Evolutionary conservation across 2,888 invertebrate species (phyloP).

Genomic region (Caenorhabditis imperialis): DNA sequence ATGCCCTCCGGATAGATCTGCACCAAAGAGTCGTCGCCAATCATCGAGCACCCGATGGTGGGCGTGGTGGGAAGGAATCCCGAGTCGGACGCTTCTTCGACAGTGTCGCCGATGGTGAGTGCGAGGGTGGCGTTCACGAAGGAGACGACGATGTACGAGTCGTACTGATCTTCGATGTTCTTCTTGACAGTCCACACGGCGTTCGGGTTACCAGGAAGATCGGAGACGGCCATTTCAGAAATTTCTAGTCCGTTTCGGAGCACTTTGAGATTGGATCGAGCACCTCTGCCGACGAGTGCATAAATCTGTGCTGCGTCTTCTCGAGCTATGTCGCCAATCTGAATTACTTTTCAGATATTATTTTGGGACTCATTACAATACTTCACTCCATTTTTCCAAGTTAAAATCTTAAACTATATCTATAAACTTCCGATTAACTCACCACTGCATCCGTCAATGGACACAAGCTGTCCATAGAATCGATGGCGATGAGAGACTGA

Average conservation of each 20-base stretch:
- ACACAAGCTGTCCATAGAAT: conserved; percentile 80
- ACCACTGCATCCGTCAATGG: conserved; percentile 66
- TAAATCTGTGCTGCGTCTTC: conserved; percentile 99
- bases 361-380: too few relatives aligned
- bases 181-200: conserved; percentile 99
- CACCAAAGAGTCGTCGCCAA: conserved; percentile 96
- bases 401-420: not conserved
- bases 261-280: conserved; percentile 88
- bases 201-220: conserved; percentile 98
- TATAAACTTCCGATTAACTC: conserved; percentile 4
- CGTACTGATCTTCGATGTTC: conserved; percentile 95
- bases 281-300: conserved; percentile 94
- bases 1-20: conserved; percentile 99
- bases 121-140: conserved; percentile 98
- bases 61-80: conserved; percentile 98
- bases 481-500: conserved; percentile 94
- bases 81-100: conserved; percentile 99
- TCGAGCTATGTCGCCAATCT: conserved; percentile 85
- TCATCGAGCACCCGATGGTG: conserved; percentile 95
- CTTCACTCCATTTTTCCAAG: too few relatives aligned
- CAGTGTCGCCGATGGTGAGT: conserved; percentile 98
- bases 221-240: conserved; percentile 99
- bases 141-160: conserved; percentile 99
- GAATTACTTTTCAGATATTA: conserved; percentile 11
- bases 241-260: conserved; percentile 95